These are phyloP conservation scores for Drosophila monieri DNA, from an alignment of 2,888 invertebrate species.

Conservation along the genomic window DNA sequence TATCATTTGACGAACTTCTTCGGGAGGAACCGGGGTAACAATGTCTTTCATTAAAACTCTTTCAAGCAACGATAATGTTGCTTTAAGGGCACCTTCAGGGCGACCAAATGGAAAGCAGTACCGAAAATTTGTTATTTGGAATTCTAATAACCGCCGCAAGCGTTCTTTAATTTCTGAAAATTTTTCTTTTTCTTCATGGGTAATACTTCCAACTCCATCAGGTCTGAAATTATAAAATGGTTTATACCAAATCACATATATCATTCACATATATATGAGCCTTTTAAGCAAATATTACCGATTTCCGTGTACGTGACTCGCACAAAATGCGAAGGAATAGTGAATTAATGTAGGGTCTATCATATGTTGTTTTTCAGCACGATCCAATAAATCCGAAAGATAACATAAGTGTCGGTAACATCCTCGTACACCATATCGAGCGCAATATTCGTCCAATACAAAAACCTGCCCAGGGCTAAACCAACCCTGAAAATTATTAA, in stretches of 20 bases:
- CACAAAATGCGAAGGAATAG: constrained; percentile 99
- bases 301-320: constrained; percentile 99
- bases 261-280: background rate
- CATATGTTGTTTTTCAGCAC: constrained; percentile 96
- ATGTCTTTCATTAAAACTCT: constrained; percentile 99
- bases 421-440: constrained; percentile 97
- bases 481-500: constrained; percentile 91
- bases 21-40: constrained; percentile 96
- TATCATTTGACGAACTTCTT: constrained; percentile 98
- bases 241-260: background rate
- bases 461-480: constrained; percentile 99
- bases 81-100: constrained; percentile 98
- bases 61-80: constrained; percentile 97
- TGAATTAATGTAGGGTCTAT: constrained; percentile 99
- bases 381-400: constrained; percentile 96
- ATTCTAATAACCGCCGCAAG: constrained; percentile 94
- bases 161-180: constrained; percentile 99
- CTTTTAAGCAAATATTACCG: constrained; percentile 86
- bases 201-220: constrained; percentile 99
- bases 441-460: constrained; percentile 98
- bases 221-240: constrained; percentile 87
- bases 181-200: constrained; percentile 98
- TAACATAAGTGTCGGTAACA: constrained; percentile 99
- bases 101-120: constrained; percentile 99
- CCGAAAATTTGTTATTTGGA: constrained; percentile 99